Base-by-base conservation (phyloP, 2,888 invertebrate genomes). In the Tortricodes alternella region DNA sequence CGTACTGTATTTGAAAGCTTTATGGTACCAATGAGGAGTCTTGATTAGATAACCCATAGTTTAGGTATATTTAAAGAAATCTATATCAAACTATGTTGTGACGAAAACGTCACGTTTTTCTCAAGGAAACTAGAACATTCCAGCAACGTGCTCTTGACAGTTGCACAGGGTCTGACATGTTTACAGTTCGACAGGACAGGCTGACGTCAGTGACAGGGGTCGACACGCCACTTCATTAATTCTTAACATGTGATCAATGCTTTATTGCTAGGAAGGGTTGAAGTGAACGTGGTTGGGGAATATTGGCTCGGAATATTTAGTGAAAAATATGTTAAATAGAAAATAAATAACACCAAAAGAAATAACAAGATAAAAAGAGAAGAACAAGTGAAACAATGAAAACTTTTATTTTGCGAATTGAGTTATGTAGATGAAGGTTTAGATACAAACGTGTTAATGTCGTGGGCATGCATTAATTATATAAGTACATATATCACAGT, bases 211-310 rank as follows among this genome's bases (percentile, higher is more conserved):
- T 87, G 89, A 89, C 87, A 77, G 79, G 83, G 89, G 89, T 89
- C 83, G 89, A 88, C 88, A 71, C 81, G 80, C 76, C 82, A 84
- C 85, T 89, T 89, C 89, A 90, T 90, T 89, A 89, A 89, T 90
- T 85, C 85, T 83, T 83, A 83, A 74, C 81, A 73, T 60, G 71
- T 80, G 84, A 83, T 85, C 83, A 84, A 84, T 83, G 78, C 72
- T 66, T 67, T 72, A 68, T 65, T 68, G 66, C 65, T 53, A 53
- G 32, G 32, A 49, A 37, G 41, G 48, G 49, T 48, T 44, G 34
- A 34, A 19, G 27, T 18, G 29, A 11, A 11, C 11, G 29, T 29
- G 29, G 27, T n/a, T 21, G 21, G 46, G 23, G 41, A 29, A 21
- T 15, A 11, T 21, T 6, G 29, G 9, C 23, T 24, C 24, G 43